Evolutionary conservation across 1,140 invertebrate genomes (phyloP).

Genomic region (Leptopilina clavipes): DNA sequence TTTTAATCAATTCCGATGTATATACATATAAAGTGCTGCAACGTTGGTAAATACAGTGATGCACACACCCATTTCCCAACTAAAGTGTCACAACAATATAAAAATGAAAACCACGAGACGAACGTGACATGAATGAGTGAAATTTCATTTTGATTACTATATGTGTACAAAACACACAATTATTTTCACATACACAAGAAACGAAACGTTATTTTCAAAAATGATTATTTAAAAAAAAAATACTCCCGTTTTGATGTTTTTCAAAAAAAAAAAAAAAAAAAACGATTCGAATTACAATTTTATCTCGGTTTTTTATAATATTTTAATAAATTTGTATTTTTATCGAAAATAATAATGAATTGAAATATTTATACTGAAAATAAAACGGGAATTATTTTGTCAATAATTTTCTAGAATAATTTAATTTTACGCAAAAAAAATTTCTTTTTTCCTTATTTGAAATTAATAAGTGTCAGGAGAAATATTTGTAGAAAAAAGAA

Average conservation of each 20-base stretch:
- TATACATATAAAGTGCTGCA: background rate
- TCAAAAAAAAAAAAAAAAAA: background rate
- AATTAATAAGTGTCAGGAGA: background rate
- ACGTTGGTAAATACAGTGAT: background rate
- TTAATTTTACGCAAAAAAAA: background rate
- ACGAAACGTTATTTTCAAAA: too few relatives aligned
- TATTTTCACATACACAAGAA: background rate
- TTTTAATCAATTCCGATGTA: constrained; percentile 8
- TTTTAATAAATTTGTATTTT: too few relatives aligned
- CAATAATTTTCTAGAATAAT: background rate
- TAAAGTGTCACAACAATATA: background rate
- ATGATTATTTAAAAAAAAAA: too few relatives aligned
- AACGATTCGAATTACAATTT: too few relatives aligned
- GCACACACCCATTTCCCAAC: background rate
- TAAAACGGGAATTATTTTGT: too few relatives aligned
- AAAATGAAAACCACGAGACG: background rate
- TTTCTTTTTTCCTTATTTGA: background rate
- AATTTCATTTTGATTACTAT: background rate
- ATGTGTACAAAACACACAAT: background rate
- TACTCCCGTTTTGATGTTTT: background rate
- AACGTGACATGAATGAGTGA: constrained; percentile 16
- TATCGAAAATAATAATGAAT: too few relatives aligned
- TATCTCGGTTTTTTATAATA: too few relatives aligned
- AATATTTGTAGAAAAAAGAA: constrained; percentile 4
- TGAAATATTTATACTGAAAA: too few relatives aligned